Evolutionary conservation across 2,888 invertebrate species (phyloP), one percentile per base, ranked within the genome.

Genomic region (Cataglyphis cursor): DNA sequence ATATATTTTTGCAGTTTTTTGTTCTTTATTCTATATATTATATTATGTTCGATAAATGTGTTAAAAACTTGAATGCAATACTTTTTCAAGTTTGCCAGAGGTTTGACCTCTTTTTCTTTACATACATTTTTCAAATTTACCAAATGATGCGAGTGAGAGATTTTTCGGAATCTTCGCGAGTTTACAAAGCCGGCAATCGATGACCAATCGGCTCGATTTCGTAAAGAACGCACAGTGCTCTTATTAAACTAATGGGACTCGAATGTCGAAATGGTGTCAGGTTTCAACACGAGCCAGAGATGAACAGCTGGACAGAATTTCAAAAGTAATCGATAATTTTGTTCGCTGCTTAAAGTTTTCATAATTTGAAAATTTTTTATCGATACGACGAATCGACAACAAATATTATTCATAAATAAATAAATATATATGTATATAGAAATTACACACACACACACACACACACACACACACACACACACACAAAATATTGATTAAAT

Each of bases 211-310:
- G 81, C 72, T 38, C 70, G 89, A 87, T 91, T 90, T 90, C 91
- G 89, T 85, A 90, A 91, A 88, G 82, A 88, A 91, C 86, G 83
- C 86, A 85, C 88, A 54, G 86, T 89, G 90, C 90, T 90, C 90
- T 90, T 90, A 90, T 91, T 90, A 89, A 91, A 90, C 88, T 89
- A 90, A 91, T 91, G 91, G 88, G 84, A 88, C 90, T 84, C 70
- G 83, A 61, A 85, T 91, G 90, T 89, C 88, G 91, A 90, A 91
- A 91, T 82, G 82, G 84, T 87, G 86, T 85, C 81, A 83, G 80
- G 81, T 90, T 91, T 88, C 90, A 84, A 90, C 90, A 91, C 84
- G 72, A 66, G 66, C n/a, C 75, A 54, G 24, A 88, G 87, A 91
- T 89, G 90, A 90, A 88, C 85, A 89, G 74, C 82, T 89, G 86